Base-by-base conservation (phyloP, 2,113 vertebrate genomes). In the Dromas ardeola region DNA sequence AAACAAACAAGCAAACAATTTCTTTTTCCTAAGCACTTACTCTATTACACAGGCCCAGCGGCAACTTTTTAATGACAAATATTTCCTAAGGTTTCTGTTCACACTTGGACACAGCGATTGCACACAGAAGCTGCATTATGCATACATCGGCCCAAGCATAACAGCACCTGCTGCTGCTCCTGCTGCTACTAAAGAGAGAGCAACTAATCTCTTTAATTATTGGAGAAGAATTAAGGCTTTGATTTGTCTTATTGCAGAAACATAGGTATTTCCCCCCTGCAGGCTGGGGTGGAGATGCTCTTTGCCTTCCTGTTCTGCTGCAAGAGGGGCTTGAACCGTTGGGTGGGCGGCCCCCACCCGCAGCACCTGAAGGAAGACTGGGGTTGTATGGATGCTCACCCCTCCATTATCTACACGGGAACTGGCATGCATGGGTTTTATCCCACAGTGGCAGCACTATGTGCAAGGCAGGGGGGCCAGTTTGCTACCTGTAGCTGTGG, bases 181-280 rank as follows among this genome's bases (percentile, higher is more conserved):
- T 91, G 93, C 94, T 94, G 91, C 63, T 96, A 17, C 93, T 93
- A 62, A 86, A 88, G 74, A 88, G 90, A 78, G 43, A 96, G 36
- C 71, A 94, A 85, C 70, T 86, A 80, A 94, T 94, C 87, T 93
- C 82, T 94, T 90, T 96, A 93, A 90, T 97, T 94, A 92, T 86
- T 93, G 81, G 86, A 93, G 82, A 63, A 93, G 78, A 94, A 91
- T 82, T 91, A 93, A 69, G 56, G 52, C 53, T 95, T 94, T 96
- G 92, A 90, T 96, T 94, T 95, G 58, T 83, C 27, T 80, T 81
- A 78, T 76, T 91, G 78, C 73, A 59, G 91, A 86, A 86, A 86
- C 53, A 53, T 32, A 88, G 84, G n/a, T 94, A 72, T 77, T 74
- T 10, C 45, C 53, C 80, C 47, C 49, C 77, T 81, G 56, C 52